Conservation (phyloP, 2,113 vertebrate genomes). For the Centropus bengalensis region DNA sequence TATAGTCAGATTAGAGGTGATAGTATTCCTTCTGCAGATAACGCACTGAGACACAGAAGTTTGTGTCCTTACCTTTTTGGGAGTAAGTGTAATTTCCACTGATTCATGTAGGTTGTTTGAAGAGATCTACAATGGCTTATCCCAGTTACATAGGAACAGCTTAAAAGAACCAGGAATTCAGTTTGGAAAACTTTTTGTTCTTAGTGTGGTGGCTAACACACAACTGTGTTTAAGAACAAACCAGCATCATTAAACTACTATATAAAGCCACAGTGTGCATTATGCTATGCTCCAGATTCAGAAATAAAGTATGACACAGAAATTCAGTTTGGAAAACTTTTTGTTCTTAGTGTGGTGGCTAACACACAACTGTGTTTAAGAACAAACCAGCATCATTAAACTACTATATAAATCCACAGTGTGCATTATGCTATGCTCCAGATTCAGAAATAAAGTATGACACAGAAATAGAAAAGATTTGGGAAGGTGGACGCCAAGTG, state of each 20-base stretch:
- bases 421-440: too few relatives aligned
- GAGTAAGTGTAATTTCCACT: background rate
- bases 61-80: background rate
- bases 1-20: background rate
- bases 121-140: background rate
- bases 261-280: too few relatives aligned
- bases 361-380: background rate
- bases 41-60: background rate
- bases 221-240: background rate
- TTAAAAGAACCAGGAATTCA: background rate
- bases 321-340: too few relatives aligned
- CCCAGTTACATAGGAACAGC: fast-evolving
- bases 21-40: background rate
- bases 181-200: background rate
- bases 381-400: too few relatives aligned
- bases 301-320: too few relatives aligned
- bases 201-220: background rate
- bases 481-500: too few relatives aligned
- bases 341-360: background rate
- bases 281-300: too few relatives aligned
- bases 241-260: too few relatives aligned
- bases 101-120: background rate
- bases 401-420: too few relatives aligned
- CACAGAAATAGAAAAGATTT: too few relatives aligned
- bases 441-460: too few relatives aligned